Evolutionary conservation across 2,888 invertebrate species (phyloP).

Genomic region (Pollenia labialis): DNA sequence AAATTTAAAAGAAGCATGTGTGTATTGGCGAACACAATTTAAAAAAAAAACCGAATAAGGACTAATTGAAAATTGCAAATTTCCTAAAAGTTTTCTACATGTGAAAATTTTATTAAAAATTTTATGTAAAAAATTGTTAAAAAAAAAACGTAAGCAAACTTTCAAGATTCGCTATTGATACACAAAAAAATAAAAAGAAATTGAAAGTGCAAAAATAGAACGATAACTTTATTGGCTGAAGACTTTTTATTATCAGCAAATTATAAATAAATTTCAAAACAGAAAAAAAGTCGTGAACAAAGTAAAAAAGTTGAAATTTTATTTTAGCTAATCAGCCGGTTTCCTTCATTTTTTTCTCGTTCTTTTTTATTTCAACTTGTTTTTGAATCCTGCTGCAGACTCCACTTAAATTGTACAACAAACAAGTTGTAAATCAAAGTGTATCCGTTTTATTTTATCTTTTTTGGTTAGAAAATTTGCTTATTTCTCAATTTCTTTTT

Average conservation of each 20-base stretch:
- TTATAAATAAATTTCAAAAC: slow-evolving; percentile 60
- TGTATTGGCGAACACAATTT: slow-evolving; percentile 5
- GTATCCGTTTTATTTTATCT: slow-evolving; percentile 58
- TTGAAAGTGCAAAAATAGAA: slow-evolving; percentile 5
- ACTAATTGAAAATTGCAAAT: slow-evolving; percentile 66
- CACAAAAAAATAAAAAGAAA: slow-evolving; percentile 20
- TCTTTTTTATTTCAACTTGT: slow-evolving; percentile 12
- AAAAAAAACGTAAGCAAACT: slow-evolving; percentile 27
- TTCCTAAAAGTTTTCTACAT: slow-evolving; percentile 46
- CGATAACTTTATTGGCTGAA: slow-evolving; percentile 50
- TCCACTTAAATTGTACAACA: slow-evolving; percentile 63
- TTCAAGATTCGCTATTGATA: background rate
- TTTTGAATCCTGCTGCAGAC: slow-evolving; percentile 45
- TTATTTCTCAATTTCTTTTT: slow-evolving; percentile 66
- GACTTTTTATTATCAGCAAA: slow-evolving; percentile 64
- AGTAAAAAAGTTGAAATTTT: slow-evolving; percentile 58
- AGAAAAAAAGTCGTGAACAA: slow-evolving; percentile 8
- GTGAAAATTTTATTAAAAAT: slow-evolving; percentile 51
- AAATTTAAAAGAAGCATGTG: slow-evolving; percentile 8
- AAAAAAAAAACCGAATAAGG: slow-evolving; percentile 3
- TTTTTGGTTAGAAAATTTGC: slow-evolving; percentile 63
- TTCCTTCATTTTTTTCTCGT: slow-evolving; percentile 28
- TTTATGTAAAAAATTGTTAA: slow-evolving; percentile 5
- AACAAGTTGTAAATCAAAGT: slow-evolving; percentile 73
- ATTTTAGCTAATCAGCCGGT: slow-evolving; percentile 71